Evolutionary conservation across 2,797 vertebrate genomes (phyloP).

Genomic region (Lepidocolaptes lacrymiger): DNA sequence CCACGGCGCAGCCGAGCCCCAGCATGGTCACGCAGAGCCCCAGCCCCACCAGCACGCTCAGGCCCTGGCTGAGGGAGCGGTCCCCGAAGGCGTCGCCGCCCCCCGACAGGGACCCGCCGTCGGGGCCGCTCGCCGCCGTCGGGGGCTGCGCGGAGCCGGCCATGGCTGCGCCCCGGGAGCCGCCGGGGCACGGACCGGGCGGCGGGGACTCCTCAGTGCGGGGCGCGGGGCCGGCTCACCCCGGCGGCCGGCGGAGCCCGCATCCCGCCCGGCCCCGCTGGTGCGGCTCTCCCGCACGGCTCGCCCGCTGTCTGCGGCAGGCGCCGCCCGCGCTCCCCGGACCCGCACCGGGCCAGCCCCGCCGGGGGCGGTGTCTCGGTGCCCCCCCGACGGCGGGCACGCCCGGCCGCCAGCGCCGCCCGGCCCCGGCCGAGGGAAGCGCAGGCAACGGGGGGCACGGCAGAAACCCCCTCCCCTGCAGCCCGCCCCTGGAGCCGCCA

Average conservation of each 20-base stretch:
- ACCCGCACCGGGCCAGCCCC: background rate
- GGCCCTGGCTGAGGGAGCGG: slow-evolving; percentile 84
- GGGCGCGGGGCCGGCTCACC: background rate
- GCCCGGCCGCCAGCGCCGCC: background rate
- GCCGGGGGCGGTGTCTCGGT: slow-evolving; percentile 28
- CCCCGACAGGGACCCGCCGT: background rate
- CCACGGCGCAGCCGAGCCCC: slow-evolving; percentile 95
- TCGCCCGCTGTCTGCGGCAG: background rate
- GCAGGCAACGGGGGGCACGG: background rate
- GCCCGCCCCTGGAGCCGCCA: background rate
- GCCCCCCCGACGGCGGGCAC: background rate
- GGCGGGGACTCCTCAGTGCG: background rate
- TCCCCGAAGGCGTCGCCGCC: slow-evolving; percentile 47
- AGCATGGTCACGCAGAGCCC: slow-evolving; percentile 94
- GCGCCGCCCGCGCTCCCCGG: background rate
- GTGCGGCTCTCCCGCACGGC: background rate
- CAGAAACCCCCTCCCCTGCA: background rate
- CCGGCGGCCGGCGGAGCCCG: background rate
- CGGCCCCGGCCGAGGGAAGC: background rate
- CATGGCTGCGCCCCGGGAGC: background rate
- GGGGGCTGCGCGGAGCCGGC: background rate
- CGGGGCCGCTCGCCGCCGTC: background rate
- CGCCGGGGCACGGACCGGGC: background rate
- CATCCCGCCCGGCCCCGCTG: background rate
- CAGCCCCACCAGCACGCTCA: slow-evolving; percentile 92